These are phyloP conservation scores for Forbesichthys papilliferus DNA, from an alignment of 2,113 vertebrate species.

Conservation along the genomic window DNA sequence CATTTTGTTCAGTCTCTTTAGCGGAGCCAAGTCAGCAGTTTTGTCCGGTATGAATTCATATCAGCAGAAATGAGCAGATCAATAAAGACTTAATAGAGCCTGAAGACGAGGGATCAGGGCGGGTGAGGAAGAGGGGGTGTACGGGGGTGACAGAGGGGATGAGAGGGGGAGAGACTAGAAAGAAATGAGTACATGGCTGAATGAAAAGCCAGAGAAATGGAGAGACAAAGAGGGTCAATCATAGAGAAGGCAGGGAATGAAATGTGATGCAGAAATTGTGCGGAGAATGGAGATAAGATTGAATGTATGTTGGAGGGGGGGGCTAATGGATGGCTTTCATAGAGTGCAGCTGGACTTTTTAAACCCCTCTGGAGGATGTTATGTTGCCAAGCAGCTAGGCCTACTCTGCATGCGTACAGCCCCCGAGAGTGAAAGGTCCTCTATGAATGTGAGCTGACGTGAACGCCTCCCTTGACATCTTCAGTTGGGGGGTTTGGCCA, in stretches of 20 bases:
- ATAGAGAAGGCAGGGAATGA: constrained; percentile 2
- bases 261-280: neutral
- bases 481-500: too few species aligned
- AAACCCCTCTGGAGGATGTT: too few species aligned
- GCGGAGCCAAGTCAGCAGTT: constrained; percentile 77
- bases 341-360: too few species aligned
- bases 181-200: constrained; percentile 29
- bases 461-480: too few species aligned
- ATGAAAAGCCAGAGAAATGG: constrained; percentile 18
- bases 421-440: too few species aligned
- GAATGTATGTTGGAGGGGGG: neutral
- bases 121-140: constrained; percentile 38
- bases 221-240: constrained; percentile 5
- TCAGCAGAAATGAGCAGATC: constrained; percentile 79
- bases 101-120: constrained; percentile 64
- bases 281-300: neutral
- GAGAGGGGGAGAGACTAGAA: constrained; percentile 24
- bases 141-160: constrained; percentile 32
- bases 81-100: constrained; percentile 81
- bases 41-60: constrained; percentile 78
- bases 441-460: too few species aligned
- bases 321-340: neutral
- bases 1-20: constrained; percentile 75
- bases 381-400: too few species aligned
- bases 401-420: too few species aligned